phyloP scores from a whole-genome alignment of 2,113 vertebrate species.

The Anarhynchus alexandrinus region DNA sequence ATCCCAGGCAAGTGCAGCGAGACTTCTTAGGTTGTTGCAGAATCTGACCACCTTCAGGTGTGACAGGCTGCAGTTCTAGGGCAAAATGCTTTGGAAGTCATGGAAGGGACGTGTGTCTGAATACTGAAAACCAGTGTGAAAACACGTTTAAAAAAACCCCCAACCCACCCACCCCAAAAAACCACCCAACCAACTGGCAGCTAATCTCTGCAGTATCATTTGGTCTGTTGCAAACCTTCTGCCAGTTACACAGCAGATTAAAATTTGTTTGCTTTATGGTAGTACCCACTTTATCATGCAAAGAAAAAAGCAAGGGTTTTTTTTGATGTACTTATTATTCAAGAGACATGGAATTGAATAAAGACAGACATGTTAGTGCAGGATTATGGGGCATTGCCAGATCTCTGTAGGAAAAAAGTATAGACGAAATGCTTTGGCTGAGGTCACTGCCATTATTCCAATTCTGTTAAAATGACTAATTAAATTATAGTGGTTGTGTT shows the following conservation, averaged over 20 bases:
- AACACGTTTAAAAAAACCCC: not conserved
- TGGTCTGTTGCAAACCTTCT: not conserved
- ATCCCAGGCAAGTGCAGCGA: not conserved
- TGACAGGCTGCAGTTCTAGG: not conserved
- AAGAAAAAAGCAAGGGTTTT: not conserved
- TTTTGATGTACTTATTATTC: not conserved
- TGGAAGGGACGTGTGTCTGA: not conserved
- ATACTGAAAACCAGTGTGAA: not conserved
- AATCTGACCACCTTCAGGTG: not conserved
- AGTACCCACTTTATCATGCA: not conserved
- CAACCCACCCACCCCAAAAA: fast-evolving
- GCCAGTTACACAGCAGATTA: not conserved
- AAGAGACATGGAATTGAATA: not conserved
- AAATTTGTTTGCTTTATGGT: not conserved
- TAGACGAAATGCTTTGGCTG: not conserved
- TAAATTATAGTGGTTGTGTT: not conserved
- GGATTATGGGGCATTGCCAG: not conserved
- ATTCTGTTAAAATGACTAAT: constrained; percentile 14
- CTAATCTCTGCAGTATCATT: not conserved
- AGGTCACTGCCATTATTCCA: not conserved
- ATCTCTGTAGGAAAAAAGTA: not conserved
- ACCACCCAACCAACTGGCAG: not conserved
- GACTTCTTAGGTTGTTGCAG: not conserved
- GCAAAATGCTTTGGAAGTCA: not conserved
- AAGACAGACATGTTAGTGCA: not conserved